Base-by-base conservation (phyloP, 2,113 vertebrate genomes). In the Cottus gobio region DNA sequence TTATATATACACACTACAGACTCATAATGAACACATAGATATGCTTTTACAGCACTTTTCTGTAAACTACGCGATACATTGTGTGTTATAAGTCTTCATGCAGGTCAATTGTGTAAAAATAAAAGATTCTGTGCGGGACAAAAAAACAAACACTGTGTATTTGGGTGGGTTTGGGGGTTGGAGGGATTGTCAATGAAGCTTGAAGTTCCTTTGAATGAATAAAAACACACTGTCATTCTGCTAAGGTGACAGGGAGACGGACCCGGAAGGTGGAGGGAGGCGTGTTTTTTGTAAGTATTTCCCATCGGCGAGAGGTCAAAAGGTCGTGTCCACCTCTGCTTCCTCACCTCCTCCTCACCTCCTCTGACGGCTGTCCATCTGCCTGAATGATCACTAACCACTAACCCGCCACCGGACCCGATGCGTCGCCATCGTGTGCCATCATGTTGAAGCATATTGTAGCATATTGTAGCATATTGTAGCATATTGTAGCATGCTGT, bases 201-300 rank as follows among this genome's bases (percentile, higher is more conserved):
- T 36, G 10, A 66, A 30, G 24, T 22, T 75, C 7, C 7, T 69
- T 12, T 72, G 34, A 66, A 30, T 36, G 9, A 90, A 37, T 91
- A 83, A 81, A 93, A 88, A 70, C 79, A 85, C 90, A 89, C 76
- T 95, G 80, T 95, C 61, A 71, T 93, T 95, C 74, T 93, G 86
- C 93, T 39, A 93, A 95, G 95, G 93, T 93, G 87, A 87, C 92
- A 85, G 91, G 90, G 69, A 93, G 95, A 92, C 92, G 91, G 78
- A 75, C 86, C 91, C 93, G 95, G 91, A 95, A 95, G 91, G 95
- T 95, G 94, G 95, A 95, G 70, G 95, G 95, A 94, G 94, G 85
- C 87, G 77, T 95, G 71, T 95, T 95, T 84, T 95, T 95, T 63
- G 95, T 95, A 93, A 95, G 95, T 95, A 95, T 94, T 79, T 62